Evolutionary conservation across 1,140 invertebrate genomes (phyloP).

Genomic region (Trichogramma pretiosum): DNA sequence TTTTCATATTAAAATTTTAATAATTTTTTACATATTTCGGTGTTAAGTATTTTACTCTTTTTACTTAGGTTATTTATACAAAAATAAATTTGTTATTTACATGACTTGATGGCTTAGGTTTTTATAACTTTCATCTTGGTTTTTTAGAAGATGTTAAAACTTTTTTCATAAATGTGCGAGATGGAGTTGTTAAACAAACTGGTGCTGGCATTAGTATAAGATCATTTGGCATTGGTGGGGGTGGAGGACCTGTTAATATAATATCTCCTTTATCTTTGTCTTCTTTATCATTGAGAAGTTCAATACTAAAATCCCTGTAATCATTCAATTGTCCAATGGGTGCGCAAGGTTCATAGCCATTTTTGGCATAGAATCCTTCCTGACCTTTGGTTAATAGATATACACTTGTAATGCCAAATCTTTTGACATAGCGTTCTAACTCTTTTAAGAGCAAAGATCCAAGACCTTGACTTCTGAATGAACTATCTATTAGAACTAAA

Average conservation of each 20-base stretch:
- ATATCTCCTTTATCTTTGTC: conserved; percentile 12
- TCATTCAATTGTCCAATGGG: conserved; percentile 59
- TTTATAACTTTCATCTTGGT: background rate
- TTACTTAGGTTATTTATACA: conserved; percentile 11
- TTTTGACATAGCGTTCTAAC: conserved; percentile 59
- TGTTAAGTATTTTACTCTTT: conserved; percentile 1
- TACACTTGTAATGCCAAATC: conserved; percentile 50
- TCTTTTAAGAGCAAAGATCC: conserved; percentile 61
- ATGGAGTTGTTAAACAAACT: conserved; percentile 12
- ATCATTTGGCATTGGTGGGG: conserved; percentile 38
- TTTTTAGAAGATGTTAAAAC: background rate
- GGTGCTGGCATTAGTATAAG: conserved; percentile 11
- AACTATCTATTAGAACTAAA: conserved; percentile 61
- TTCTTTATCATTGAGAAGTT: conserved; percentile 11
- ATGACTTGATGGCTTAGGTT: background rate
- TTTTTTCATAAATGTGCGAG: conserved; percentile 26
- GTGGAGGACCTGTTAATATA: conserved; percentile 33
- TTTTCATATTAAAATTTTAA: no score
- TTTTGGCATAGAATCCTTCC: conserved; percentile 66
- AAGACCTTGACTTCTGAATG: conserved; percentile 59
- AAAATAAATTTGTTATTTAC: conserved; percentile 8
- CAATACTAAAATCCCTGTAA: conserved; percentile 23
- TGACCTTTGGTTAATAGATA: conserved; percentile 70
- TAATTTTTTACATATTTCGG: no score
- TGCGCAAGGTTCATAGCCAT: conserved; percentile 60